phyloP scores from a whole-genome alignment of 1,140 invertebrate genomes.

The Zaprionus tsacasi region DNA sequence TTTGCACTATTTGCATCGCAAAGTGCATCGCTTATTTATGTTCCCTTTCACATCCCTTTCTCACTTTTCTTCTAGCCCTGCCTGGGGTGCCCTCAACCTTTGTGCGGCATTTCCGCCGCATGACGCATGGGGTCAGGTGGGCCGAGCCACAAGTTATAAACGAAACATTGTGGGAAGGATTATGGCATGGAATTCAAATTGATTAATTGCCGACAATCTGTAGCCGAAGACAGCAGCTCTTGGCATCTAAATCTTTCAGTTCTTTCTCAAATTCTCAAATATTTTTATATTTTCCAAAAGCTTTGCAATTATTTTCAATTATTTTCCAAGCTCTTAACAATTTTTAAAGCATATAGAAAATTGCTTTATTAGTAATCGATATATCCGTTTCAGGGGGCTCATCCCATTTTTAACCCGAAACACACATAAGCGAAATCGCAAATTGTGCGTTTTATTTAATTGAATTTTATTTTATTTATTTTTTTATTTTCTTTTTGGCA shows the following conservation, averaged over 20 bases:
- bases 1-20: conserved; percentile 18
- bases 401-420: not conserved
- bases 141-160: not conserved
- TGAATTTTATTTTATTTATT: conserved; percentile 65
- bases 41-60: not conserved
- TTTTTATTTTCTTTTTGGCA: conserved; percentile 69
- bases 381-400: not conserved
- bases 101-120: conserved; percentile 13
- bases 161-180: conserved; percentile 1
- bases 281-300: not conserved
- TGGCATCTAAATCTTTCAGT: not conserved
- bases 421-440: conserved; percentile 6
- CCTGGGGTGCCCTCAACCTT: conserved; percentile 13
- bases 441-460: conserved; percentile 59
- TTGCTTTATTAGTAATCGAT: conserved; percentile 1
- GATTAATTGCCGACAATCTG: conserved; percentile 1
- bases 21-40: conserved; percentile 14
- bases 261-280: not conserved
- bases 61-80: not conserved
- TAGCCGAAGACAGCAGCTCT: not conserved
- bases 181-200: not conserved
- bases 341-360: not conserved
- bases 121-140: conserved; percentile 12
- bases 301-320: not conserved
- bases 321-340: not conserved